These are phyloP conservation scores for Zelleria hepariella DNA, from an alignment of 2,888 invertebrate genomes.

Conservation along the genomic window DNA sequence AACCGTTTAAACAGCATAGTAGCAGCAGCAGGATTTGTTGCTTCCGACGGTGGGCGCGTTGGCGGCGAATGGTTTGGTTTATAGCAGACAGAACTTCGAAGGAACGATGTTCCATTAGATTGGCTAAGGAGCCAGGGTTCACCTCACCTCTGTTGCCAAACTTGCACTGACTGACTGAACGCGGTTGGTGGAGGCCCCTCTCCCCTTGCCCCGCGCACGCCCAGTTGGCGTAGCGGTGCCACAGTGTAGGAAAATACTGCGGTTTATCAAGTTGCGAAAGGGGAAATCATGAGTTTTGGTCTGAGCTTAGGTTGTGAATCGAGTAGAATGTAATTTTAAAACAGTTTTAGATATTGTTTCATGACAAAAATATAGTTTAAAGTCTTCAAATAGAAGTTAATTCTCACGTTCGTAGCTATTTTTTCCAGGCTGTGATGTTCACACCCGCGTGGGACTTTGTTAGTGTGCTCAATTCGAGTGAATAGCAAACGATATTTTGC, in stretches of 20 bases:
- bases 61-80: slow-evolving; percentile 57
- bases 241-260: slow-evolving; percentile 29
- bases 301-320: neutral
- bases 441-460: slow-evolving; percentile 27
- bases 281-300: neutral
- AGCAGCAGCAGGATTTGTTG: slow-evolving; percentile 63
- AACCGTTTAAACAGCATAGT: slow-evolving; percentile 73
- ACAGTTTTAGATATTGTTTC: too few species aligned
- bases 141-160: slow-evolving; percentile 55
- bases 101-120: slow-evolving; percentile 69
- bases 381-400: neutral
- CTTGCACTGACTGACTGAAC: slow-evolving; percentile 34
- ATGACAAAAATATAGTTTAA: neutral
- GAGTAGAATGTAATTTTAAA: neutral
- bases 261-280: neutral
- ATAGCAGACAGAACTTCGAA: slow-evolving; percentile 45
- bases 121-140: slow-evolving; percentile 58
- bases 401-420: neutral
- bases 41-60: slow-evolving; percentile 61
- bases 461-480: slow-evolving; percentile 26
- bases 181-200: slow-evolving; percentile 10
- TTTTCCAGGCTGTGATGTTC: slow-evolving; percentile 28
- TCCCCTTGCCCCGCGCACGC: slow-evolving; percentile 12
- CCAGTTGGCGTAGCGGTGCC: slow-evolving; percentile 12
- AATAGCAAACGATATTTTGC: too few species aligned